phyloP scores from a whole-genome alignment of 2,113 vertebrate species.

The Misgurnus mizolepis region DNA sequence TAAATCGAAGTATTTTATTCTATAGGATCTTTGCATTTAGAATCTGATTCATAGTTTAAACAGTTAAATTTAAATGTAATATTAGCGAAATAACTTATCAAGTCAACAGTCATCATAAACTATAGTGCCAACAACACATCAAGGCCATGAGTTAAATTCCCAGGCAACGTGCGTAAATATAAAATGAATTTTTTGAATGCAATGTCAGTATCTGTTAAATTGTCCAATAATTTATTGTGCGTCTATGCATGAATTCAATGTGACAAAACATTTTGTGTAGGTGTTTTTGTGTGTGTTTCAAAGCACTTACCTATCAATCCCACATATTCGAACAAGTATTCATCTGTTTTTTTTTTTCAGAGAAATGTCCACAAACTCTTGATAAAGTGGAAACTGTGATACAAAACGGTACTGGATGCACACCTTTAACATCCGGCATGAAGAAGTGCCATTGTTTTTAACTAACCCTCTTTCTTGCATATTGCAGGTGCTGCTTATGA shows the following conservation, averaged over 20 bases:
- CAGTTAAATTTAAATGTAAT: no score
- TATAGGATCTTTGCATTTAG: no score
- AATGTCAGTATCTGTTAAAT: neutral
- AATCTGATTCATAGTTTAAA: no score
- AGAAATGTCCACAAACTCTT: neutral
- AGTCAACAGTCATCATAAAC: no score
- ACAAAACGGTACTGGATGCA: slow-evolving; percentile 9
- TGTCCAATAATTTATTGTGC: no score
- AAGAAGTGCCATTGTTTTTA: slow-evolving; percentile 4
- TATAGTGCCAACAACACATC: no score
- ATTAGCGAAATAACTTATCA: no score
- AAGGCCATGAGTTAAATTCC: no score
- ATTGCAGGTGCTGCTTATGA: slow-evolving; percentile 42
- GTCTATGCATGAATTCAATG: neutral
- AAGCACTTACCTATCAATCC: neutral
- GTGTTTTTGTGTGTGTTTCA: neutral
- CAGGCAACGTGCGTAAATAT: no score
- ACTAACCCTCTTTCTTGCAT: slow-evolving; percentile 4
- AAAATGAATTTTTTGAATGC: neutral
- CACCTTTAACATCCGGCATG: neutral
- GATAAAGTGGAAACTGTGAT: slow-evolving; percentile 15
- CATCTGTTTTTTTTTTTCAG: neutral
- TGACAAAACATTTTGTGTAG: neutral
- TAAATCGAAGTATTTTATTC: no score
- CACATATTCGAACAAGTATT: no score